phyloP scores from a whole-genome alignment of 1,140 invertebrate species.

The Trichonephila clavipes region DNA sequence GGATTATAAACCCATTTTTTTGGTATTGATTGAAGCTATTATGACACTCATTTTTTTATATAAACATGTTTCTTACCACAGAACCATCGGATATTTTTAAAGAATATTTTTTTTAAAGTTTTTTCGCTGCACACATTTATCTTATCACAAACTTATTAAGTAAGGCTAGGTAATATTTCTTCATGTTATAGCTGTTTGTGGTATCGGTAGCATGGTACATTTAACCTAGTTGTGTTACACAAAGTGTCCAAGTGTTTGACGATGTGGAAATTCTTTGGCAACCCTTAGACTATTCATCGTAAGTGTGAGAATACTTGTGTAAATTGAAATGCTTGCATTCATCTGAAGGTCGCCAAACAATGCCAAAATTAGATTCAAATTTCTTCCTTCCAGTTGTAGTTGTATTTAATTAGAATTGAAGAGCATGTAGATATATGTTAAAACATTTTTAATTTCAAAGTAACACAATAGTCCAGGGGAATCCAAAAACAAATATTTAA shows the following conservation, averaged over 20 bases:
- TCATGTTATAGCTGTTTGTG: neutral
- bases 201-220: conserved; percentile 8
- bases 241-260: neutral
- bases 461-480: too few species aligned
- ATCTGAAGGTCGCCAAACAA: neutral
- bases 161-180: neutral
- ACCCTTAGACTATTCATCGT: neutral
- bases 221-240: neutral
- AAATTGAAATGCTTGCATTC: neutral
- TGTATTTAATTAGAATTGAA: neutral
- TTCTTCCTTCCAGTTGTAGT: too few species aligned
- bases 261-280: conserved; percentile 15
- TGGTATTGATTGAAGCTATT: too few species aligned
- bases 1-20: too few species aligned
- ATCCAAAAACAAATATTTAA: too few species aligned
- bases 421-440: too few species aligned
- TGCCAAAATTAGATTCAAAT: neutral
- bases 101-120: too few species aligned
- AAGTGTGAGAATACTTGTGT: conserved; percentile 9
- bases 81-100: too few species aligned
- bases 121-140: neutral
- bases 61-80: too few species aligned
- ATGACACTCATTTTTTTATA: too few species aligned
- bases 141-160: neutral
- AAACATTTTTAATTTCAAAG: too few species aligned